Evolutionary conservation across 2,797 vertebrate species (phyloP).

Genomic region (Austrolebias charrua): DNA sequence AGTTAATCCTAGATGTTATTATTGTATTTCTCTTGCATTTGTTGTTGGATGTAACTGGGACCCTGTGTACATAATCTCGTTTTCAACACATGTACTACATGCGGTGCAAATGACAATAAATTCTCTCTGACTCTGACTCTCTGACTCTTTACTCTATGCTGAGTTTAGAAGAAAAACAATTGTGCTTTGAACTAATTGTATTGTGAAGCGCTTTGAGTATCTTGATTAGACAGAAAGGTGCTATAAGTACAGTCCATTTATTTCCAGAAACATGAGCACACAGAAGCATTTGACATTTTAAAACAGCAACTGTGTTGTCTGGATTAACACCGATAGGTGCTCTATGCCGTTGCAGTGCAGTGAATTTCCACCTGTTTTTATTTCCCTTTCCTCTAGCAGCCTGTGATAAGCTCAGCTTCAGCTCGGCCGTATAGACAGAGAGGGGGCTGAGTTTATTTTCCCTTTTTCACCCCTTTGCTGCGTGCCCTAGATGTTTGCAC

Average conservation of each 20-base stretch:
- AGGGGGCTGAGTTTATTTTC: slow-evolving; percentile 32
- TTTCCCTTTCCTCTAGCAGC: slow-evolving; percentile 37
- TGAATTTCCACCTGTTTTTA: slow-evolving; percentile 50
- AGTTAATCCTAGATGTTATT: too few relatives aligned
- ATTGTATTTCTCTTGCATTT: too few relatives aligned
- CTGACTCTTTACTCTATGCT: too few relatives aligned
- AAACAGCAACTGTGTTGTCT: slow-evolving; percentile 38
- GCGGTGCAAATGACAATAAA: too few relatives aligned
- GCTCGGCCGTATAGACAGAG: slow-evolving; percentile 53
- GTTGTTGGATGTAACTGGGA: too few relatives aligned
- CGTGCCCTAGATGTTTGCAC: slow-evolving; percentile 68
- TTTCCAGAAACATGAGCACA: slow-evolving; percentile 10
- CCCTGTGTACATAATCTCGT: too few relatives aligned
- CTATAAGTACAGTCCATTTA: background rate
- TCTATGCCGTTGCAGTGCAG: slow-evolving; percentile 44
- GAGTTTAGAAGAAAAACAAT: too few relatives aligned
- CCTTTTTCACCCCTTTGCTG: slow-evolving; percentile 37
- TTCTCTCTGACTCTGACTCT: too few relatives aligned
- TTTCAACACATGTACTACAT: too few relatives aligned
- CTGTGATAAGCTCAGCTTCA: slow-evolving; percentile 56
- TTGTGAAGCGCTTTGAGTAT: too few relatives aligned
- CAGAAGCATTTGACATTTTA: slow-evolving; percentile 55
- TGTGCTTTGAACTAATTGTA: too few relatives aligned
- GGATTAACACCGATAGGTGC: slow-evolving; percentile 52
- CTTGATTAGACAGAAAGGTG: too few relatives aligned